Conservation (phyloP, 2,797 vertebrate species). For the Alca torda region DNA sequence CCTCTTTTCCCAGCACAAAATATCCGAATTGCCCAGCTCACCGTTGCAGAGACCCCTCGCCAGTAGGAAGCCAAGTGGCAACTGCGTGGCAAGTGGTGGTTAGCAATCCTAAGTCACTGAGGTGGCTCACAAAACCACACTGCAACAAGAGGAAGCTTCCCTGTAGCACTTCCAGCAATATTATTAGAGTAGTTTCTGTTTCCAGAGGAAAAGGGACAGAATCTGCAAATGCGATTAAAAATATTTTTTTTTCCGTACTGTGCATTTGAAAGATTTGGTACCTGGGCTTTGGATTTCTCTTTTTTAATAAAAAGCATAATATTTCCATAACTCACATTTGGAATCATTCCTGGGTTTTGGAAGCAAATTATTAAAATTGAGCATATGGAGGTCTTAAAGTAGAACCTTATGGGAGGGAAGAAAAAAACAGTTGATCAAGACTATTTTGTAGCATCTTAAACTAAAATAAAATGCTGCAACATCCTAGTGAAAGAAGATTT, state of each 20-base stretch:
- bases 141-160: slow-evolving; percentile 53
- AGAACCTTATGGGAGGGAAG: slow-evolving; percentile 72
- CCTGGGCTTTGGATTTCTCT: slow-evolving; percentile 64
- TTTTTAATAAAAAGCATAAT: slow-evolving; percentile 67
- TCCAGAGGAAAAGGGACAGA: slow-evolving; percentile 50
- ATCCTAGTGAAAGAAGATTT: slow-evolving; percentile 23
- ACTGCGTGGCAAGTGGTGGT: not conserved
- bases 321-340: slow-evolving; percentile 77
- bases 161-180: slow-evolving; percentile 29
- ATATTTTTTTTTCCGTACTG: not conserved
- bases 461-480: slow-evolving; percentile 64
- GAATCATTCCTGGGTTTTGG: slow-evolving; percentile 75
- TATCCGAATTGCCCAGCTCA: not conserved
- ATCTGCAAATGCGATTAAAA: slow-evolving; percentile 53
- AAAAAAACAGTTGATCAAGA: slow-evolving; percentile 50
- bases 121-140: not conserved
- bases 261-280: slow-evolving; percentile 58
- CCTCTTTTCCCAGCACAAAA: not conserved
- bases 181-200: slow-evolving; percentile 60
- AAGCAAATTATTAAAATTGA: slow-evolving; percentile 79
- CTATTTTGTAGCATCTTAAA: slow-evolving; percentile 69
- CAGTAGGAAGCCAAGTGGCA: not conserved
- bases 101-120: not conserved
- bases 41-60: fast-evolving
- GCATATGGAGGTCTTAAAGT: slow-evolving; percentile 82